Evolutionary conservation across 2,113 vertebrate species (phyloP).

Genomic region (Ictalurus furcatus): DNA sequence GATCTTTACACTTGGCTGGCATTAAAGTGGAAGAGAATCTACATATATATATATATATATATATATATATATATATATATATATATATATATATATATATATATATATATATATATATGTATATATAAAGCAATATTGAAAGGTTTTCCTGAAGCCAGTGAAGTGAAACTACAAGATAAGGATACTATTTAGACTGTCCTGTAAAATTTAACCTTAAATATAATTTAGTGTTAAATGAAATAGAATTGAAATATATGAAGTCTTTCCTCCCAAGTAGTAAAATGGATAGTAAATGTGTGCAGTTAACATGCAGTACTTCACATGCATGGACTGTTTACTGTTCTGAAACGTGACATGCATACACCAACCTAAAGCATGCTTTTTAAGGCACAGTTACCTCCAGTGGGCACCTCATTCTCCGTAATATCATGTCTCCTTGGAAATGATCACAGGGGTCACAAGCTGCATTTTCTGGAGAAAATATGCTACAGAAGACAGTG

Average conservation of each 20-base stretch:
- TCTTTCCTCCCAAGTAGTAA: background rate
- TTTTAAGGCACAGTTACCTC: constrained; percentile 44
- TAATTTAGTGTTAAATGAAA: background rate
- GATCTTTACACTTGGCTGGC: background rate
- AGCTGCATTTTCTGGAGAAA: constrained; percentile 5
- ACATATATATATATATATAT: too few species aligned
- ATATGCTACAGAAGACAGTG: background rate
- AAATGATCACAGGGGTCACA: background rate
- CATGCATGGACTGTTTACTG: constrained; percentile 25
- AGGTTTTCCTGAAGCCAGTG: background rate
- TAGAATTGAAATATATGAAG: background rate
- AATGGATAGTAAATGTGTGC: background rate
- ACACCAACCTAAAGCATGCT: constrained; percentile 4
- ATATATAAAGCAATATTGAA: background rate
- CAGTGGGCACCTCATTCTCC: constrained; percentile 25
- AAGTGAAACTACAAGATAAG: constrained; percentile 2
- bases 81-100: background rate
- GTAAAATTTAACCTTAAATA: too few species aligned
- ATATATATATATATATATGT: too few species aligned
- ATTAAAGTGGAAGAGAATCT: background rate
- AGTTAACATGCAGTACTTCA: background rate
- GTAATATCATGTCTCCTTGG: constrained; percentile 32
- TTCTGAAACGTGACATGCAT: constrained; percentile 37
- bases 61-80: too few species aligned
- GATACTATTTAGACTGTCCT: background rate